Conservation (phyloP, 2,888 invertebrate genomes). For the Sepiola atlantica region DNA sequence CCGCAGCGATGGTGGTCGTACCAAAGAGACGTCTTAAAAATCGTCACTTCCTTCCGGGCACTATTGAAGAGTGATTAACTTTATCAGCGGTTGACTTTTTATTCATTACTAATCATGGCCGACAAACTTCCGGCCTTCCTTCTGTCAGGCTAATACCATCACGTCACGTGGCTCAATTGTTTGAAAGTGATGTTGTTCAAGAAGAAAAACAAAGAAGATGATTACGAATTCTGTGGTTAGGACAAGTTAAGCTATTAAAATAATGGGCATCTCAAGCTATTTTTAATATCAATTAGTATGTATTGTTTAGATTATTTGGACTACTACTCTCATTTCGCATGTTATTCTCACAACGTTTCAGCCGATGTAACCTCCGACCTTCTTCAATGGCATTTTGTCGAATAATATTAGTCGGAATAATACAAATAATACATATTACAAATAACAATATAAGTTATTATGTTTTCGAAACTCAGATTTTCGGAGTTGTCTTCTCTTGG, state of each 20-base stretch:
- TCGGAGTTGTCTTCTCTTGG: too few species aligned
- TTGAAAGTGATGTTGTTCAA: neutral
- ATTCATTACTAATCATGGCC: neutral
- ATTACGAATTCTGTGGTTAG: neutral
- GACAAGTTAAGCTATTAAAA: neutral
- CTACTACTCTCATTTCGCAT: too few species aligned
- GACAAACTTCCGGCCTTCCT: neutral
- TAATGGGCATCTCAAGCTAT: neutral
- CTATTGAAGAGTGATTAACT: neutral
- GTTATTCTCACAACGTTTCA: too few species aligned
- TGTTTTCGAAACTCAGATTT: too few species aligned
- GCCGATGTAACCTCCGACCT: too few species aligned
- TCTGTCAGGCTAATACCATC: neutral
- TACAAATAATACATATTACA: too few species aligned
- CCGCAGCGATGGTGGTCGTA: neutral
- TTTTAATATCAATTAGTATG: too few species aligned
- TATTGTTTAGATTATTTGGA: too few species aligned
- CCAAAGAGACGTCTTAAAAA: slow-evolving; percentile 2
- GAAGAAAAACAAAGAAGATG: neutral
- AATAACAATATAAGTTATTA: too few species aligned
- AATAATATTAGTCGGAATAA: too few species aligned
- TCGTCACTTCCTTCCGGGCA: neutral
- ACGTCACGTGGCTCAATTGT: neutral
- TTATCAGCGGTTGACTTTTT: neutral
- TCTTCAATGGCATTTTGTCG: too few species aligned